A percentile compares a stretch with the other conserved stretches of the same genome.
Conservation (phyloP, 2,888 invertebrate genomes). For the Pyrrhosoma nymphula region DNA sequence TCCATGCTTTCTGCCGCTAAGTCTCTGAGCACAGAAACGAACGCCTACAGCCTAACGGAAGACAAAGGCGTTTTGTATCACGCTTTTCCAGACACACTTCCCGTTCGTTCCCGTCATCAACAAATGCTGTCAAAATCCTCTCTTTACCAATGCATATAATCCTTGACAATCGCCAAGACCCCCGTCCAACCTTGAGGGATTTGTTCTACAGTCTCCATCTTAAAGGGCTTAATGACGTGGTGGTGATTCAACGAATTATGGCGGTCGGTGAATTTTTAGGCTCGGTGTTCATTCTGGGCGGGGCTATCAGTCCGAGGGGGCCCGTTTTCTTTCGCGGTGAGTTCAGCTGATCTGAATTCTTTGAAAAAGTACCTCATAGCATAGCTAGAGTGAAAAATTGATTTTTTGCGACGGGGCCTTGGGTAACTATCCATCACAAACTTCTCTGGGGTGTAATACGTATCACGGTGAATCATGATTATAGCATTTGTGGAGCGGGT, state of each 20-base stretch:
- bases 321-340: not conserved
- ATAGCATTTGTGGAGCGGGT: too few relatives aligned
- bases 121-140: not conserved
- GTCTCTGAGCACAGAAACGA: not conserved
- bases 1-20: not conserved
- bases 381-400: too few relatives aligned
- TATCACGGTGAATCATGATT: too few relatives aligned
- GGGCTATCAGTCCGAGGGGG: not conserved
- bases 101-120: not conserved
- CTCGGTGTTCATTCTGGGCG: not conserved
- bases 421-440: too few relatives aligned
- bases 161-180: not conserved
- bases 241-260: not conserved
- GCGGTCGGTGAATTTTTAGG: not conserved
- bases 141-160: not conserved
- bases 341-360: not conserved
- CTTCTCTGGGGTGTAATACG: too few relatives aligned
- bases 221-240: not conserved
- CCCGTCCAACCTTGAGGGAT: not conserved
- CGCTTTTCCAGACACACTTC: not conserved
- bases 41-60: not conserved
- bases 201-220: not conserved
- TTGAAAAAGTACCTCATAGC: too few relatives aligned
- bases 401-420: too few relatives aligned
- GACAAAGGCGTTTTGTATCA: not conserved